Percentiles rank a stretch among this genome's conserved stretches.
These are phyloP conservation scores for Urocitellus parryii DNA, from an alignment of 2,113 vertebrate species.

Conservation along the genomic window DNA sequence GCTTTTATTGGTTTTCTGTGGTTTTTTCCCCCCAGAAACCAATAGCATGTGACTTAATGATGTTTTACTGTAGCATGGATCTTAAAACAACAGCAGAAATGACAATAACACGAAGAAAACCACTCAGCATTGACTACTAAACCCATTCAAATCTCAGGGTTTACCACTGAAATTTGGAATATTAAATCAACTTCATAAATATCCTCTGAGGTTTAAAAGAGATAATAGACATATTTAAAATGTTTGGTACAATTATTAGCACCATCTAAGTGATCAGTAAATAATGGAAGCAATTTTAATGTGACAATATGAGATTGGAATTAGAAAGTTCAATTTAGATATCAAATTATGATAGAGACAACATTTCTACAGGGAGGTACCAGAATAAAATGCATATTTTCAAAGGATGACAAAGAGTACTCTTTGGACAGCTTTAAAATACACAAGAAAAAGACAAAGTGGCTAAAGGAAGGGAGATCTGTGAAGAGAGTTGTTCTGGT, in stretches of 20 bases:
- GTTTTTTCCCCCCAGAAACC: not conserved
- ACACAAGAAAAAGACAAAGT: not conserved
- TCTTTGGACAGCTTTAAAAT: not conserved
- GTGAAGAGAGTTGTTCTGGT: not conserved
- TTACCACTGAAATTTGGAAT: constrained; percentile 5
- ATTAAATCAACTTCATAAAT: not conserved
- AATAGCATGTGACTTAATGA: not conserved
- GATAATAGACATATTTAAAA: not conserved
- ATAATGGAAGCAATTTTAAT: not conserved
- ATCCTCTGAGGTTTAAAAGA: not conserved
- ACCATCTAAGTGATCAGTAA: not conserved
- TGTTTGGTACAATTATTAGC: not conserved
- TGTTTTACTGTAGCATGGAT: not conserved
- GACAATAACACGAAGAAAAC: not conserved
- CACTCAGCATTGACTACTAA: not conserved
- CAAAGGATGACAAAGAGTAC: not conserved
- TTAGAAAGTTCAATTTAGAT: not conserved
- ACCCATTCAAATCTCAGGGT: not conserved
- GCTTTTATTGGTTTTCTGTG: not conserved
- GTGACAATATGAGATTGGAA: not conserved
- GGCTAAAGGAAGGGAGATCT: not conserved
- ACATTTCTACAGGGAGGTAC: not conserved
- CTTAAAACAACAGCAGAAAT: not conserved
- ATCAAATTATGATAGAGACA: constrained; percentile 24
- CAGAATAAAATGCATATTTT: not conserved